Percentiles rank a stretch among this genome's conserved stretches.
These are phyloP conservation scores for Turritopsis dohrnii DNA, from an alignment of 30 jellyfish, hydroid and myxozoan species.

Conservation along the genomic window DNA sequence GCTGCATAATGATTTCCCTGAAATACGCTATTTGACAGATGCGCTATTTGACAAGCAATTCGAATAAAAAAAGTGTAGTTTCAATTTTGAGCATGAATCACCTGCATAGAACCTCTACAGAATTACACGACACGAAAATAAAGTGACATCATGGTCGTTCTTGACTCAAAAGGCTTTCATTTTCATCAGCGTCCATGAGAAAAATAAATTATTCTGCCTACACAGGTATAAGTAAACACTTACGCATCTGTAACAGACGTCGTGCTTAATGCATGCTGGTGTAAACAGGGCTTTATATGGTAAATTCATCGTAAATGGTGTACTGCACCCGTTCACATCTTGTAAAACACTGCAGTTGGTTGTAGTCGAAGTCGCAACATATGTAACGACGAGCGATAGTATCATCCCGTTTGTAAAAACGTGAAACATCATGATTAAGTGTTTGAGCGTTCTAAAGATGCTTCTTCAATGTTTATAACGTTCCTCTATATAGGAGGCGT, in stretches of 20 bases:
- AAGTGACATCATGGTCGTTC: too few species aligned
- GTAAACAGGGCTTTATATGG: slow-evolving; percentile 33
- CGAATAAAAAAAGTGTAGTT: too few species aligned
- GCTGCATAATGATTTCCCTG: too few species aligned
- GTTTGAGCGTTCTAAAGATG: neutral
- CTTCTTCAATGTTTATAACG: neutral
- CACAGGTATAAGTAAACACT: neutral
- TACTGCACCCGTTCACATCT: slow-evolving; percentile 35
- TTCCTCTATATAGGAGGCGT: neutral
- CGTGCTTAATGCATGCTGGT: slow-evolving; percentile 29
- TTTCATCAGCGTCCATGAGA: neutral
- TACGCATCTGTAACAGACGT: slow-evolving; percentile 34
- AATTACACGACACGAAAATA: too few species aligned
- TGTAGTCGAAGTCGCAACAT: neutral
- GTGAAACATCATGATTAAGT: neutral
- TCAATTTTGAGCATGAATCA: too few species aligned
- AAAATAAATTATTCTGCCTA: neutral
- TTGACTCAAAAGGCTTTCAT: too few species aligned
- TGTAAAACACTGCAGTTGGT: slow-evolving; percentile 17
- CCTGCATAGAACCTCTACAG: too few species aligned
- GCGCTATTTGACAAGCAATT: too few species aligned
- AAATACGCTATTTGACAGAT: too few species aligned
- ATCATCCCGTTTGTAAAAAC: neutral
- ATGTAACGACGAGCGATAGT: neutral
- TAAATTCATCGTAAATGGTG: slow-evolving; percentile 19